phyloP scores from a whole-genome alignment of 2,797 vertebrate species.

The Anguilla marmorata region DNA sequence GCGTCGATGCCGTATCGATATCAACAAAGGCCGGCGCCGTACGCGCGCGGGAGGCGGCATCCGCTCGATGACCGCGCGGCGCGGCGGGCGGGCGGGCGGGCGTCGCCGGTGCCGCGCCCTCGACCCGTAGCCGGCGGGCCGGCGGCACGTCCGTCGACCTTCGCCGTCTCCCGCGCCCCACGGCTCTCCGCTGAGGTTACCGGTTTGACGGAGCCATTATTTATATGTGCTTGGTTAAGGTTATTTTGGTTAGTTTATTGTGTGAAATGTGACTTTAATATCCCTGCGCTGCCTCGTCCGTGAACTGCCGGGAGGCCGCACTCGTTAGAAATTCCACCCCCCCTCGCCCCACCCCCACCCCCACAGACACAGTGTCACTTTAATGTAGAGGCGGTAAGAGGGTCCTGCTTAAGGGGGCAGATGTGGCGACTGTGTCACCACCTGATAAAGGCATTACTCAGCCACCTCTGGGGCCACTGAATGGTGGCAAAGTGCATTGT shows the following conservation, averaged over 20 bases:
- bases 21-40: constrained; percentile 23
- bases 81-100: neutral
- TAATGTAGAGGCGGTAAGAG: constrained; percentile 3
- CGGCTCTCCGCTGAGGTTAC: neutral
- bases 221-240: neutral
- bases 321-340: neutral
- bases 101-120: neutral
- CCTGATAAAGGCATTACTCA: constrained; percentile 39
- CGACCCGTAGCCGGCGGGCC: neutral
- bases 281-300: neutral
- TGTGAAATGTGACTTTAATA: neutral
- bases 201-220: neutral
- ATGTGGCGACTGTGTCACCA: constrained; percentile 26
- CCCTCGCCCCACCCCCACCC: neutral
- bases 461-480: constrained; percentile 21
- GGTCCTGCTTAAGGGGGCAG: constrained; percentile 41
- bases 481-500: constrained; percentile 23
- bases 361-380: neutral
- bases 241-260: neutral
- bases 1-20: constrained; percentile 36
- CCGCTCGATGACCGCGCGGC: neutral
- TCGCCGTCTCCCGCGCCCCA: neutral
- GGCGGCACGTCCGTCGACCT: neutral
- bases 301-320: neutral
- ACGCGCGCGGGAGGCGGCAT: neutral